Evolutionary conservation across 1,140 invertebrate species (phyloP).

Genomic region (Lethocerus indicus): DNA sequence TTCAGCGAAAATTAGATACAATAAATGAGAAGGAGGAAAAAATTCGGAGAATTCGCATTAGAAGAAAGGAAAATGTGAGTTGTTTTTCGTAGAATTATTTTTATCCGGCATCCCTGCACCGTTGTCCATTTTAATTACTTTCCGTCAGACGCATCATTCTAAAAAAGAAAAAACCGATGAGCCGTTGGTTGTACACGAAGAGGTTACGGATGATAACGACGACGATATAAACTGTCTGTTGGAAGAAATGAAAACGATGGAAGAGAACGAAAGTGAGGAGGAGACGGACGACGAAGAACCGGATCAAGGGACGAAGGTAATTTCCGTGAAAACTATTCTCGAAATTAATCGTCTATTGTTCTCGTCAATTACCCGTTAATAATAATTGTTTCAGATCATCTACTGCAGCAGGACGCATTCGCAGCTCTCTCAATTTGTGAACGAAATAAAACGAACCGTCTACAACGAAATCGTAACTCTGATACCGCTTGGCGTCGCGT

Average conservation of each 20-base stretch:
- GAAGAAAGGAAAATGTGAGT: too few relatives aligned
- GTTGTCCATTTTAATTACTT: too few relatives aligned
- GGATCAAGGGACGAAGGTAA: slow-evolving; percentile 13
- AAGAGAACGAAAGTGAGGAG: slow-evolving; percentile 24
- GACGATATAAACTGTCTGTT: too few relatives aligned
- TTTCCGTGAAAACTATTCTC: slow-evolving; percentile 8
- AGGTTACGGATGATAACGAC: slow-evolving; percentile 26
- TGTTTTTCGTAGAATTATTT: too few relatives aligned
- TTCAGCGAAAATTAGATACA: slow-evolving; percentile 35
- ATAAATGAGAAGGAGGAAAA: slow-evolving; percentile 24
- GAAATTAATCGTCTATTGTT: too few relatives aligned
- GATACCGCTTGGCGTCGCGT: slow-evolving; percentile 77
- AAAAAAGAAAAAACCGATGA: slow-evolving; percentile 31
- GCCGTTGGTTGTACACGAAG: slow-evolving; percentile 15
- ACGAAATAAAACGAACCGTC: slow-evolving; percentile 72
- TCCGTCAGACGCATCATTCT: too few relatives aligned
- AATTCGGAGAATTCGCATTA: slow-evolving; percentile 20
- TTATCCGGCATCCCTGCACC: too few relatives aligned
- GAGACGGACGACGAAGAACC: slow-evolving; percentile 25
- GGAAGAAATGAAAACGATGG: slow-evolving; percentile 29
- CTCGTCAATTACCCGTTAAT: too few relatives aligned
- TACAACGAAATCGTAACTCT: slow-evolving; percentile 54
- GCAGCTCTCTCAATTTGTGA: slow-evolving; percentile 84
- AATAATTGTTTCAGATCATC: slow-evolving; percentile 62
- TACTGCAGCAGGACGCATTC: slow-evolving; percentile 95